phyloP scores from a whole-genome alignment of 2,888 invertebrate species.

The Cheilosia impressa region DNA sequence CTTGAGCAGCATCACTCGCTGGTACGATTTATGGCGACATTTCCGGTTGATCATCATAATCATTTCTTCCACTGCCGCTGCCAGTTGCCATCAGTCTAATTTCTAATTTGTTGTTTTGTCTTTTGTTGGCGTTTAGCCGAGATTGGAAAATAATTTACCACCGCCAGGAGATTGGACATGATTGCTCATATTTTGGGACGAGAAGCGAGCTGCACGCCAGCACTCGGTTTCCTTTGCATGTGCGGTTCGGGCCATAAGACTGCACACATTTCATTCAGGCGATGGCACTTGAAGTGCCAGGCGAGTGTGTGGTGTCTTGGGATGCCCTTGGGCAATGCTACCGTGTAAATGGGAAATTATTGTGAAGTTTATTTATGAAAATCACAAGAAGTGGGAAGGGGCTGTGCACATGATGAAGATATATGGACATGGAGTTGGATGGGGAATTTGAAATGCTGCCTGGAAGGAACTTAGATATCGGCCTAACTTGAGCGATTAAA shows the following conservation, averaged over 20 bases:
- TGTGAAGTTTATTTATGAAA: conserved; percentile 16
- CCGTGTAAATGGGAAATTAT: conserved; percentile 22
- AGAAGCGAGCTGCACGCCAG: conserved; percentile 9
- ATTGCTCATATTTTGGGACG: conserved; percentile 36
- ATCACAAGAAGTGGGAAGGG: conserved; percentile 1
- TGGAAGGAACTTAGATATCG: not conserved
- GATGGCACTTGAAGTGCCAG: conserved; percentile 44
- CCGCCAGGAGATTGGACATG: conserved; percentile 42
- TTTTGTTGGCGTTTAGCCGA: conserved; percentile 39
- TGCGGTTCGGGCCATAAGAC: not conserved
- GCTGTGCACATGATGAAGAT: conserved; percentile 12
- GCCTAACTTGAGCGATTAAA: not conserved
- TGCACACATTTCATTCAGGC: not conserved
- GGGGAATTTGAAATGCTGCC: conserved; percentile 9
- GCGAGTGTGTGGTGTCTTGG: conserved; percentile 15
- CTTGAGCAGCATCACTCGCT: conserved; percentile 34
- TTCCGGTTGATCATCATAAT: conserved; percentile 57
- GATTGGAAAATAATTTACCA: conserved; percentile 65
- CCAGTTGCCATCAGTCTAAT: conserved; percentile 31
- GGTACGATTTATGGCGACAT: conserved; percentile 66
- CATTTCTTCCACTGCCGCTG: not conserved
- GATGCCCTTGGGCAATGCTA: conserved; percentile 38
- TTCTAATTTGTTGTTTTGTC: conserved; percentile 59
- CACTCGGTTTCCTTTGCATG: conserved; percentile 30
- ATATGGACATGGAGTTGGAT: not conserved